A percentile compares a stretch with the other conserved stretches of the same genome.
Evolutionary conservation across 2,888 invertebrate species (phyloP).

Genomic region (Globia sparganii): DNA sequence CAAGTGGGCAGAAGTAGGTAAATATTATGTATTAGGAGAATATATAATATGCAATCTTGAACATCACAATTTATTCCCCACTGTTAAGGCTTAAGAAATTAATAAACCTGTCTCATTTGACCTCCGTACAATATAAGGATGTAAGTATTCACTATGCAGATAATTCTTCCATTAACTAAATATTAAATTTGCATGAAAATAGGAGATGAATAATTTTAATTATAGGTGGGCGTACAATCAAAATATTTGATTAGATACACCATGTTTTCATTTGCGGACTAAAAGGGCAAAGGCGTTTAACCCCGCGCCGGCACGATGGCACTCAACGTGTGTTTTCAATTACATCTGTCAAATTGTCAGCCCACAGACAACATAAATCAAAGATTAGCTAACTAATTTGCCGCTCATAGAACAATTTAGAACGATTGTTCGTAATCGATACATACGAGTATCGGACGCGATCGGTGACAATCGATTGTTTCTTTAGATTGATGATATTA

Average conservation of each 20-base stretch:
- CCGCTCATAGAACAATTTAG: slow-evolving; percentile 57
- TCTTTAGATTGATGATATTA: slow-evolving; percentile 62
- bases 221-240: slow-evolving; percentile 56
- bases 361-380: slow-evolving; percentile 59
- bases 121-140: slow-evolving; percentile 35
- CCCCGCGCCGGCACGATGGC: slow-evolving; percentile 14
- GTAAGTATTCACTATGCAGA: slow-evolving; percentile 6
- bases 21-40: slow-evolving; percentile 52
- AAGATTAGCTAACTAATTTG: slow-evolving; percentile 64
- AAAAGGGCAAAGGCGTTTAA: slow-evolving; percentile 45
- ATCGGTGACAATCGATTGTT: slow-evolving; percentile 68
- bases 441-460: slow-evolving; percentile 61
- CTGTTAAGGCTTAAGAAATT: slow-evolving; percentile 34
- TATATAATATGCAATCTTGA: slow-evolving; percentile 52
- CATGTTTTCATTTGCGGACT: slow-evolving; percentile 40
- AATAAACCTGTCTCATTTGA: slow-evolving; percentile 49
- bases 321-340: slow-evolving; percentile 60
- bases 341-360: slow-evolving; percentile 62
- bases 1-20: slow-evolving; percentile 51
- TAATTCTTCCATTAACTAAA: slow-evolving; percentile 19
- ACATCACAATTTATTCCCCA: slow-evolving; percentile 50
- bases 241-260: slow-evolving; percentile 54
- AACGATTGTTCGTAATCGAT: slow-evolving; percentile 64
- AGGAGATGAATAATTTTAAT: slow-evolving; percentile 37
- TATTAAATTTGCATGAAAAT: slow-evolving; percentile 37